Evolutionary conservation across 2,113 vertebrate genomes (phyloP).

Genomic region (Phainopepla nitens): DNA sequence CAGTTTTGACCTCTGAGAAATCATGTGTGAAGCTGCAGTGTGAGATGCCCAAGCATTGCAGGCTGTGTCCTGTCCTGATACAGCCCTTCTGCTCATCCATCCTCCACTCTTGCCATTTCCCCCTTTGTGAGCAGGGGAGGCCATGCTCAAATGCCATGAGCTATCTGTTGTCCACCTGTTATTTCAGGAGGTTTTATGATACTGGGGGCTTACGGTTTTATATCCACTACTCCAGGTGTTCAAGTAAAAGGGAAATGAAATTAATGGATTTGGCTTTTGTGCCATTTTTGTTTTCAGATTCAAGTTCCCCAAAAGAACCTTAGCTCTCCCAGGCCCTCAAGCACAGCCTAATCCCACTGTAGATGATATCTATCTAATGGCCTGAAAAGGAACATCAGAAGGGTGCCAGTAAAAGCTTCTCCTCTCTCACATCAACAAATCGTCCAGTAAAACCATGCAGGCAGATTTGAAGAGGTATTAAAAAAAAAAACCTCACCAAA

Average conservation of each 20-base stretch:
- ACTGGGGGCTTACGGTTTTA: neutral
- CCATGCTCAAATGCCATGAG: neutral
- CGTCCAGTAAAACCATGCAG: neutral
- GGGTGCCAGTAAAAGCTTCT: neutral
- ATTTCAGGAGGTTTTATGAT: neutral
- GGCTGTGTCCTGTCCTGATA: neutral
- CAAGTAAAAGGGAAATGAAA: neutral
- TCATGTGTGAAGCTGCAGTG: fast-evolving
- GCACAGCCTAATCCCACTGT: neutral
- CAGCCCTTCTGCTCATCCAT: neutral
- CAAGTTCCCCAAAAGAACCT: neutral
- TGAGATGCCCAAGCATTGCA: neutral
- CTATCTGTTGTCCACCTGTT: neutral
- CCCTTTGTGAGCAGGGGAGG: neutral
- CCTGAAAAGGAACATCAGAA: neutral
- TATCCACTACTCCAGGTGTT: neutral
- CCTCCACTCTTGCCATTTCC: neutral
- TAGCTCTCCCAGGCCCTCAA: neutral
- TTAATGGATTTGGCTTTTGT: neutral
- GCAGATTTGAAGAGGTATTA: neutral
- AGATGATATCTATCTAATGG: neutral
- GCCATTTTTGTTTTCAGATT: neutral
- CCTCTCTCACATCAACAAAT: neutral
- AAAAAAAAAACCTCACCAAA: neutral
- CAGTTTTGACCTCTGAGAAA: neutral